Evolutionary conservation across 2,797 vertebrate species (phyloP).

Genomic region (Coreius guichenoti): DNA sequence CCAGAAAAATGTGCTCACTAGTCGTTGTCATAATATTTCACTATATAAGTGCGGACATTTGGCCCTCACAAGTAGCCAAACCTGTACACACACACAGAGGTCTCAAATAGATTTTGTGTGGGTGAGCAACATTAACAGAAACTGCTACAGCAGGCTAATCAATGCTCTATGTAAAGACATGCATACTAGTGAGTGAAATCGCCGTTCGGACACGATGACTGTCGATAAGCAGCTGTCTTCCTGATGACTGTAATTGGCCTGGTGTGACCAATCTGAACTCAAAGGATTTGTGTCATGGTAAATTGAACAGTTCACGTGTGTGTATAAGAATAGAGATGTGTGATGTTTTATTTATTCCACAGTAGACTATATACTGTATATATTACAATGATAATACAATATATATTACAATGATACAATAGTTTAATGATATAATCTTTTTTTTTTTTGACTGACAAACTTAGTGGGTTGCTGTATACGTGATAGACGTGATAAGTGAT

Average conservation of each 20-base stretch:
- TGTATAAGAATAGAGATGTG: constrained; percentile 2
- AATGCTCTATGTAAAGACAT: constrained; percentile 76
- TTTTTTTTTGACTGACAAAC: background rate
- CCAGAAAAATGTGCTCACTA: background rate
- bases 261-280: constrained; percentile 34
- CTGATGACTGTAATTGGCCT: constrained; percentile 44
- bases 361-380: background rate
- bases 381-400: no score
- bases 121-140: constrained; percentile 81
- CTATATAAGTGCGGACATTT: background rate
- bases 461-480: background rate
- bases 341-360: background rate
- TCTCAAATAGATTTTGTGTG: constrained; percentile 77
- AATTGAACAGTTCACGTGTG: constrained; percentile 22
- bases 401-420: background rate
- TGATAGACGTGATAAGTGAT: background rate
- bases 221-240: constrained; percentile 46
- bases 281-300: constrained; percentile 37
- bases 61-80: background rate
- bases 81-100: background rate
- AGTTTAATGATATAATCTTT: background rate
- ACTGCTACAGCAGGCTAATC: constrained; percentile 78
- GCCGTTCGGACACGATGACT: constrained; percentile 75
- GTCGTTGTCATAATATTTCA: background rate
- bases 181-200: constrained; percentile 76